A percentile compares a stretch with the other conserved stretches of the same genome.
phyloP scores from a whole-genome alignment of 2,797 vertebrate species.

The Fringilla coelebs region DNA sequence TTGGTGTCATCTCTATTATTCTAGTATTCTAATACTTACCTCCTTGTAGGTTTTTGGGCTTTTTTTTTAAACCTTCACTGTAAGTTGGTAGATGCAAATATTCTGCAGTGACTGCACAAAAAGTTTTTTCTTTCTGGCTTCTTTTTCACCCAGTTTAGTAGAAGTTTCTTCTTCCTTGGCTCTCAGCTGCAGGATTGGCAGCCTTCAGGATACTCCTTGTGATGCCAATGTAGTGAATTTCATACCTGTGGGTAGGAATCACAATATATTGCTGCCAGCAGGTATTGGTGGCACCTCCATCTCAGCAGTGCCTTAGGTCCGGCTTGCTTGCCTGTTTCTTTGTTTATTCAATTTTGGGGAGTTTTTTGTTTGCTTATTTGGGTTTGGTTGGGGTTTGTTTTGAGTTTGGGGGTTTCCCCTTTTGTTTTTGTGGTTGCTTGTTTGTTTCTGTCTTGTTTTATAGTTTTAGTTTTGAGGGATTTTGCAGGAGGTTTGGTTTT shows the following conservation, averaged over 20 bases:
- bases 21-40: background rate
- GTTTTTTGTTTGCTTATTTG: rapidly evolving
- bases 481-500: background rate
- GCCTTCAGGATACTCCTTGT: background rate
- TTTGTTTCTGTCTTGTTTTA: background rate
- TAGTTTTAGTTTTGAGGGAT: background rate
- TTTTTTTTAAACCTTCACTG: background rate
- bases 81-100: background rate
- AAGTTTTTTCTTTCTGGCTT: background rate
- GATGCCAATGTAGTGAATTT: background rate
- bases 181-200: background rate
- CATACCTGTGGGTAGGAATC: background rate
- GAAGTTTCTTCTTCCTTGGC: background rate
- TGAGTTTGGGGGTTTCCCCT: rapidly evolving
- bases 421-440: background rate
- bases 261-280: background rate
- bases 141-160: background rate
- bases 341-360: background rate
- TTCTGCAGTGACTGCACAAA: background rate
- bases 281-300: background rate
- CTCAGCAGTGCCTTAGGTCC: background rate
- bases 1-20: background rate
- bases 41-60: background rate
- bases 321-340: background rate
- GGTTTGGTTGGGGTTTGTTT: background rate